Evolutionary conservation across 2,888 invertebrate species (phyloP).

Genomic region (Mimachlamys varia): DNA sequence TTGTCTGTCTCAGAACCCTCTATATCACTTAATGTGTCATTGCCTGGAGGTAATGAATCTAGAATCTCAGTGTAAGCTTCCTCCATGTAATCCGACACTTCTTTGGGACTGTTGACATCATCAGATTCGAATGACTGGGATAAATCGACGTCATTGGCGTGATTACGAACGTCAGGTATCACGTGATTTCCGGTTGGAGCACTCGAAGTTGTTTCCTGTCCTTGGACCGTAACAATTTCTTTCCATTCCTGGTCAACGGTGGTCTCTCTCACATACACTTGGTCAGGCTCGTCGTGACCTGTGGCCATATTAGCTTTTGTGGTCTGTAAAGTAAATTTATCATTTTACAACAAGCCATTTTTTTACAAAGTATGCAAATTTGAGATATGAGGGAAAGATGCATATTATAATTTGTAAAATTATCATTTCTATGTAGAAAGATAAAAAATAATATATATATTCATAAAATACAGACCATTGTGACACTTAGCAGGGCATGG

Average conservation of each 20-base stretch:
- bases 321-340: not conserved
- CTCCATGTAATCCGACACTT: not conserved
- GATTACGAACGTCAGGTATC: not conserved
- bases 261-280: not conserved
- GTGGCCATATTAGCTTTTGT: not conserved
- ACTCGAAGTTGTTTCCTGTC: not conserved
- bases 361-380: too few species aligned
- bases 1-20: not conserved
- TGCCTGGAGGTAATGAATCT: not conserved
- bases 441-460: too few species aligned
- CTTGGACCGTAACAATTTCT: not conserved
- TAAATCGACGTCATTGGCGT: not conserved
- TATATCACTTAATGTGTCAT: not conserved
- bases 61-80: not conserved
- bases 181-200: not conserved
- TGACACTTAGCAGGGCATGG: too few species aligned
- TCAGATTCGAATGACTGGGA: conserved; percentile 1
- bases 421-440: too few species aligned
- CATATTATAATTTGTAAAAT: too few species aligned
- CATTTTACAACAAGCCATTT: too few species aligned
- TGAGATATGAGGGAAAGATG: too few species aligned
- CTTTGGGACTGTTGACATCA: not conserved
- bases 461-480: too few species aligned
- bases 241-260: not conserved
- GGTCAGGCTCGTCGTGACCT: not conserved